Conservation (phyloP, 2,888 invertebrate species). For the Chaetogeoica ovagalla region DNA sequence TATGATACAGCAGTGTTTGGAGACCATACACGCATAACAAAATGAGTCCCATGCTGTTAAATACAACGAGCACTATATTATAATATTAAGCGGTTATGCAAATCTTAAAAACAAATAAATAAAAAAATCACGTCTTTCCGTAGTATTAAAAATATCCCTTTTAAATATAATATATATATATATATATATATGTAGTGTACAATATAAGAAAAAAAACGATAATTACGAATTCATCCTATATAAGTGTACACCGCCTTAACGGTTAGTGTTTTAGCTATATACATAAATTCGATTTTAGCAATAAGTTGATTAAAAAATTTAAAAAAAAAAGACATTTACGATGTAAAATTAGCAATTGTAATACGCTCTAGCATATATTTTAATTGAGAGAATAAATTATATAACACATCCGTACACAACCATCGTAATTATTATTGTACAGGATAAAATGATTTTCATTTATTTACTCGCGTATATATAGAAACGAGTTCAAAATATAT, state of each 20-base stretch:
- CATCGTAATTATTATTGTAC: no score
- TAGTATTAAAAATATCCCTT: no score
- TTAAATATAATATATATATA: no score
- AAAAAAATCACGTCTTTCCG: background rate
- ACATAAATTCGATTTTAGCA: background rate
- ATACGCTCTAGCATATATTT: background rate
- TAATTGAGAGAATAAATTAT: background rate
- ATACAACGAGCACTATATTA: background rate
- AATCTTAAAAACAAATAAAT: background rate
- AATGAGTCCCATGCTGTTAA: constrained; percentile 75
- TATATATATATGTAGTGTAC: background rate
- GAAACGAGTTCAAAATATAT: no score
- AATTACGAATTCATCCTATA: background rate
- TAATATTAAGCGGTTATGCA: background rate
- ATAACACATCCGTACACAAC: no score
- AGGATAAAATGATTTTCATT: no score
- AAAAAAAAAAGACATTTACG: background rate
- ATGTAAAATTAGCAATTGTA: background rate
- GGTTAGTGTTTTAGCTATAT: background rate
- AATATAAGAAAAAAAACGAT: background rate
- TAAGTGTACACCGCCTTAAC: background rate
- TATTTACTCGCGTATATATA: no score
- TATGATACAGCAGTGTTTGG: constrained; percentile 68
- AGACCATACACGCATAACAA: constrained; percentile 76
- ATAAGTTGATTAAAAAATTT: background rate